Evolutionary conservation across 1,140 invertebrate genomes (phyloP).

Genomic region (Drosophila bocqueti): DNA sequence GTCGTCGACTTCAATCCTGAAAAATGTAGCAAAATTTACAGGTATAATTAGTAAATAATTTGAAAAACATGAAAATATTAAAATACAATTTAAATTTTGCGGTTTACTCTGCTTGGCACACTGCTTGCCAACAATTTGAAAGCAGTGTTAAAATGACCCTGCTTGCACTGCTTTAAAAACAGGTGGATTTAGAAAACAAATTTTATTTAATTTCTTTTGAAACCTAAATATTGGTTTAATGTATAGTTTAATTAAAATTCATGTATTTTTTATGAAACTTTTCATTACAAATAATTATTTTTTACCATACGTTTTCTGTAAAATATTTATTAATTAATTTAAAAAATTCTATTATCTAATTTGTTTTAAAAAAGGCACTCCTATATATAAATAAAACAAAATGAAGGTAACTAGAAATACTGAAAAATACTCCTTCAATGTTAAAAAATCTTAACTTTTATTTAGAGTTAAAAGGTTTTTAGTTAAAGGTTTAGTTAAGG

Average conservation of each 20-base stretch:
- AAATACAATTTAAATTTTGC: slow-evolving; percentile 14
- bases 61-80: neutral
- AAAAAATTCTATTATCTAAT: neutral
- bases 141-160: neutral
- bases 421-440: no score
- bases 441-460: neutral
- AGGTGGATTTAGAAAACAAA: neutral
- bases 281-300: neutral
- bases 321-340: no score
- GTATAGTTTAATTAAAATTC: no score
- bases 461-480: neutral
- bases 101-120: neutral
- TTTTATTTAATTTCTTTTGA: neutral
- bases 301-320: no score
- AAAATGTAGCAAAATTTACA: neutral
- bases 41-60: neutral
- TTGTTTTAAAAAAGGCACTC: rapidly evolving
- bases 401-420: neutral
- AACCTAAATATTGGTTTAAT: no score
- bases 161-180: slow-evolving; percentile 11
- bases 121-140: slow-evolving; percentile 3
- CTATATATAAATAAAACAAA: neutral
- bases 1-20: slow-evolving; percentile 72
- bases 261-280: neutral
- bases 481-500: no score